Evolutionary conservation across 1,140 invertebrate species (phyloP).

Genomic region (Trypoxylus dichotomus): DNA sequence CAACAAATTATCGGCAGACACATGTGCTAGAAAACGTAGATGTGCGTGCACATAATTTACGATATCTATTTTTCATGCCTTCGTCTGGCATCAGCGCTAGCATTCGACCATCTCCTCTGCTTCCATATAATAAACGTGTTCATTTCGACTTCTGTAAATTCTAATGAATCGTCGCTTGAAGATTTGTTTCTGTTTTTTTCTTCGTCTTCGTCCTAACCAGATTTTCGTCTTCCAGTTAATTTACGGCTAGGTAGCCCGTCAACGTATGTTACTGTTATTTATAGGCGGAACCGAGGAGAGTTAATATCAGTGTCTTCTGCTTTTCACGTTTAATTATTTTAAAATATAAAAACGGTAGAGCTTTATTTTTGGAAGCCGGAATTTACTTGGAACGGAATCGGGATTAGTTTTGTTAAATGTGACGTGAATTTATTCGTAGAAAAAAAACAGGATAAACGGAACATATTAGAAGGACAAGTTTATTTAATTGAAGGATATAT

Average conservation of each 20-base stretch:
- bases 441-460: no score
- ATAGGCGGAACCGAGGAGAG: conserved; percentile 12
- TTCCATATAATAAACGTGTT: not conserved
- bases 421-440: not conserved
- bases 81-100: not conserved
- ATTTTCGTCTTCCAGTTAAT: conserved; percentile 20
- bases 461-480: no score
- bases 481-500: no score
- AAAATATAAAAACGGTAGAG: not conserved
- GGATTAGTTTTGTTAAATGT: not conserved
- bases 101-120: not conserved
- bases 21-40: not conserved
- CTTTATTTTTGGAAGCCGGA: not conserved
- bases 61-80: not conserved
- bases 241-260: conserved; percentile 19
- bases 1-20: conserved; percentile 8
- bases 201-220: not conserved
- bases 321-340: conserved; percentile 25
- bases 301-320: conserved; percentile 17
- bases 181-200: not conserved
- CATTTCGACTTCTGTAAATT: conserved; percentile 10
- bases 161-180: conserved; percentile 9
- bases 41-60: not conserved
- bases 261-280: conserved; percentile 22
- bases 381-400: not conserved